Evolutionary conservation across 2,113 vertebrate genomes (phyloP), one percentile per base, ranked within the genome.

Genomic region (Oncorhynchus keta): DNA sequence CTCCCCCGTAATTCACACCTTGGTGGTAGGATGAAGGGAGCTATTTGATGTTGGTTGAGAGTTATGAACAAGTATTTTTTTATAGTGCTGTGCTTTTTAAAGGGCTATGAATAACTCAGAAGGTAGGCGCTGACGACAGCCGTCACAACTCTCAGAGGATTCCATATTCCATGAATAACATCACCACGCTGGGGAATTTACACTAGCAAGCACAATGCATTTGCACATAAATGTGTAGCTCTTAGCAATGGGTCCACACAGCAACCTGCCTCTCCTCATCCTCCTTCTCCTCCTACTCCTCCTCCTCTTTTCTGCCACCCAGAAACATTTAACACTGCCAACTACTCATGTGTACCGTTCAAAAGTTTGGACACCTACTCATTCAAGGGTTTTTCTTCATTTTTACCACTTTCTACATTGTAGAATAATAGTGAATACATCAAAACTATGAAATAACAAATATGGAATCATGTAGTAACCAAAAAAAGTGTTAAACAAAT

Each of bases 161-260:
- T 82, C 39, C 45, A 71, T 84, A 86, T 80, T 69, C 86, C 80
- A 89, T 90, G 87, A 89, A 89, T 91, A 89, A 90, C 89, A 89
- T 90, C 88, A 89, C 81, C 70, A 72, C 45, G 79, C 39, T 45
- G 9, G 39, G 84, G 81, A 81, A 61, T 79, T 75, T 78, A 80
- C 74, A 75, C 84, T 28, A 8, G 78, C 69, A 80, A 80, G 76
- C 74, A 83, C 57, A 77, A 76, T 59, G 55, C 83, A 90, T 90
- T 88, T 84, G 79, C 84, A 88, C 88, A 85, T 86, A 86, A 83
- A 88, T 87, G 84, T 73, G 51, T 61, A 70, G 77, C 84, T 84
- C 77, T 82, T 77, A 78, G 16, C 71, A 67, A 70, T 45, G 73
- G 32, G 66, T 76, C 80, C 67, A 72, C 75, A 68, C 76, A 51